Evolutionary conservation across 2,113 vertebrate genomes (phyloP), one percentile per base, ranked within the genome.

Genomic region (Falcunculus frontatus): DNA sequence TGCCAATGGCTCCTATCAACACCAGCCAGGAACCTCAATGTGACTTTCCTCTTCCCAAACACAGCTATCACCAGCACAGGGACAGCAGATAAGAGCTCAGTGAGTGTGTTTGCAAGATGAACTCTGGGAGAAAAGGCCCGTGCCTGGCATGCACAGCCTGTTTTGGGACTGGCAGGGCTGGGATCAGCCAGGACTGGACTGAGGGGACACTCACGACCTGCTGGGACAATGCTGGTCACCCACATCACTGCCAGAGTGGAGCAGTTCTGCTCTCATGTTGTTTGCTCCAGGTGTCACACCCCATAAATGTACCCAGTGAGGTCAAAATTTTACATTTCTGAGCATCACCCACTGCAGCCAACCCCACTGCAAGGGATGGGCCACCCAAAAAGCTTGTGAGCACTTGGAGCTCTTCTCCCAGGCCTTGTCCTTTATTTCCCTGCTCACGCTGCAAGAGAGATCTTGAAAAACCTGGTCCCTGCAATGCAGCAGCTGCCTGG

Each of bases 1-100:
- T 33, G 90, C 95, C 95, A 92, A 0, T 4, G 41, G 73, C 69
- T 84, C 37, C 88, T 95, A 78, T 81, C 91, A 95, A 37, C 90
- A 73, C 30, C 49, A 42, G 67, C 70, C 84, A 69, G 80, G 96
- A 96, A 91, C 84, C 56, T 98, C 97, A 95, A 97, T 97, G 97
- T 97, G 97, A 98, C 97, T 96, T 98, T 97, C 86, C 90, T 96
- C 69, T 92, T 73, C 91, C 90, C 88, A 92, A 95, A 88, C 84
- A 82, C 57, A 69, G 85, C 47, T 69, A 95, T 92, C 73, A 26
- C 44, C 82, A 83, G 70, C 53, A 33, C 79, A 60, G 79, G 90
- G 72, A 46, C 62, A 23, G 65, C 52, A n/a, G 96, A 97, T 97
- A 98, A 98, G 92, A 11, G 42, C 12, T 47, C 49, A 39, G 35